Percentiles rank a stretch among this genome's conserved stretches.
These are phyloP conservation scores for Nemotelus pantherinus DNA, from an alignment of 2,888 invertebrate genomes.

Conservation along the genomic window DNA sequence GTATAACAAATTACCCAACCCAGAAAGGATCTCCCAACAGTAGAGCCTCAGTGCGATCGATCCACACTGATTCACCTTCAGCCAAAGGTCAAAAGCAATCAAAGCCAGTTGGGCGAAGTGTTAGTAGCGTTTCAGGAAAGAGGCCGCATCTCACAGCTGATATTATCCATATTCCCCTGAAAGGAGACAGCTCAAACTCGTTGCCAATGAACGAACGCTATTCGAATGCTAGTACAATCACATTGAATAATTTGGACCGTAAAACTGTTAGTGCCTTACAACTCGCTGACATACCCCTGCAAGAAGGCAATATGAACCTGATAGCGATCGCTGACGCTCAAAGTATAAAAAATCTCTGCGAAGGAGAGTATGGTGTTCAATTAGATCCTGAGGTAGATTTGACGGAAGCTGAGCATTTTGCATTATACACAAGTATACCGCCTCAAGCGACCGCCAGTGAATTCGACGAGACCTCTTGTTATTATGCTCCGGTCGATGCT, in stretches of 20 bases:
- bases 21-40: constrained; percentile 55
- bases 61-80: constrained; percentile 52
- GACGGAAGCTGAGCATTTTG: constrained; percentile 89
- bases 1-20: constrained; percentile 58
- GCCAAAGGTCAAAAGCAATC: constrained; percentile 52
- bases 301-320: constrained; percentile 68
- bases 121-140: constrained; percentile 71
- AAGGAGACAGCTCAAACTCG: constrained; percentile 67
- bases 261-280: constrained; percentile 64
- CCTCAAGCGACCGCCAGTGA: constrained; percentile 88
- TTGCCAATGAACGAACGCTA: constrained; percentile 66
- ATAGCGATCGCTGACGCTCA: constrained; percentile 68
- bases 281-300: constrained; percentile 63
- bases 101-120: constrained; percentile 70
- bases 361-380: constrained; percentile 63
- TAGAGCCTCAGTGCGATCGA: constrained; percentile 59
- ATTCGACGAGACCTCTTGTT: constrained; percentile 88
- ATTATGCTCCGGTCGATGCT: constrained; percentile 85
- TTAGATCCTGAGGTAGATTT: constrained; percentile 72
- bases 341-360: constrained; percentile 63
- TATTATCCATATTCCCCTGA: constrained; percentile 74
- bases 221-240: constrained; percentile 62
- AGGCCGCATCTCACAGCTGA: constrained; percentile 70
- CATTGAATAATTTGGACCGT: constrained; percentile 62
- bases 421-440: constrained; percentile 85